Evolutionary conservation across 1,140 invertebrate species (phyloP).

Genomic region (Pogonus chalceus): DNA sequence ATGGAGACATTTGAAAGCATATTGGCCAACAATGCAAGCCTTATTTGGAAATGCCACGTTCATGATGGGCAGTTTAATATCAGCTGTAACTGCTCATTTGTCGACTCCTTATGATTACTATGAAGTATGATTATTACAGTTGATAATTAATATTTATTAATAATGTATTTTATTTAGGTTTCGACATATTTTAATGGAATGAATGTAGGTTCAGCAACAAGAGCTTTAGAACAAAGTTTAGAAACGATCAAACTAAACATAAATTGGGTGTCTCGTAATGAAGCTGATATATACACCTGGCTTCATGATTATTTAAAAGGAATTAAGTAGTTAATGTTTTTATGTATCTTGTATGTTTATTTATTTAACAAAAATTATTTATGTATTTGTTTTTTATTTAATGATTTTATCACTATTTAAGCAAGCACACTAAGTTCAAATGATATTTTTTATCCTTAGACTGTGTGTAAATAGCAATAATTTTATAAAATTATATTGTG

Average conservation of each 20-base stretch:
- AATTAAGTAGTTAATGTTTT: conserved; percentile 3
- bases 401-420: not conserved
- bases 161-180: conserved; percentile 38
- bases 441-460: not conserved
- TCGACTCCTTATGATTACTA: conserved; percentile 60
- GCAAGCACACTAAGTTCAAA: not conserved
- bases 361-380: not conserved
- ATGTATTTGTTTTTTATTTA: not conserved
- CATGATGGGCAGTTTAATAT: conserved; percentile 57
- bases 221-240: conserved; percentile 60
- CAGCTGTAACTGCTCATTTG: conserved; percentile 57
- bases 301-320: conserved; percentile 22
- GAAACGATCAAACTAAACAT: conserved; percentile 71
- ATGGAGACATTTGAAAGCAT: conserved; percentile 66
- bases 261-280: conserved; percentile 60
- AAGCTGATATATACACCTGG: conserved; percentile 35
- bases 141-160: not conserved
- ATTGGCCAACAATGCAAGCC: conserved; percentile 55
- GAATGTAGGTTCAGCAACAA: conserved; percentile 54
- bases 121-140: conserved; percentile 42
- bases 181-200: conserved; percentile 55
- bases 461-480: conserved; percentile 2
- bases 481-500: not conserved
- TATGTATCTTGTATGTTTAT: not conserved
- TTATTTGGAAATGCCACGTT: conserved; percentile 58